phyloP scores from a whole-genome alignment of 2,113 vertebrate genomes.

The Pedionomus torquatus region DNA sequence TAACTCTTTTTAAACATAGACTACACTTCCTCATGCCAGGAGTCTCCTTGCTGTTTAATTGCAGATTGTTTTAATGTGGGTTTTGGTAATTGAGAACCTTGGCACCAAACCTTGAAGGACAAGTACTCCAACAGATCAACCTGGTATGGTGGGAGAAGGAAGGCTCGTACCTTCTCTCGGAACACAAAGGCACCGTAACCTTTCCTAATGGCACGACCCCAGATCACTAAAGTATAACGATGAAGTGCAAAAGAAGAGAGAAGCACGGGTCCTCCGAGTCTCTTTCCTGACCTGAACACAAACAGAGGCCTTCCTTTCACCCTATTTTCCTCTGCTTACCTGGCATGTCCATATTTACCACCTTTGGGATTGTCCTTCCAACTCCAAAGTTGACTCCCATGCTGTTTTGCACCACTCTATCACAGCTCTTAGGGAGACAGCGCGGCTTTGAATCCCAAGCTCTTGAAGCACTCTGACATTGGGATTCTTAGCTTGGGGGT shows the following conservation, averaged over 20 bases:
- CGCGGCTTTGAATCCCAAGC: slow-evolving; percentile 6
- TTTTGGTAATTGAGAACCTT: background rate
- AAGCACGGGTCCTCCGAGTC: background rate
- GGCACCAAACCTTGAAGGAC: background rate
- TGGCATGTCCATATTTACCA: background rate
- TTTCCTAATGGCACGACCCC: background rate
- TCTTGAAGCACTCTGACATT: slow-evolving; percentile 63
- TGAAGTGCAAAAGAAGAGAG: background rate
- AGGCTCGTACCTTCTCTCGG: background rate
- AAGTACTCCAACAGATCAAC: background rate
- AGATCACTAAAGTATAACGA: background rate
- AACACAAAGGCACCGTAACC: background rate
- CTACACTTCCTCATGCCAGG: background rate
- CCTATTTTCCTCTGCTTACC: background rate
- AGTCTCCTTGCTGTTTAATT: background rate
- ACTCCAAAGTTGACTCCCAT: background rate
- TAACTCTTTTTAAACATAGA: background rate
- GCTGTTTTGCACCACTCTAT: background rate
- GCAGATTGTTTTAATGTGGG: background rate
- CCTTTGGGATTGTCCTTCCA: background rate
- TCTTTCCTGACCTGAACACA: background rate
- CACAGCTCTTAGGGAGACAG: slow-evolving; percentile 4
- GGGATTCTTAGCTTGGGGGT: slow-evolving; percentile 68
- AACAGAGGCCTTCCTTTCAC: background rate
- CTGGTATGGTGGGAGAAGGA: background rate